Evolutionary conservation across 2,797 vertebrate genomes (phyloP).

Genomic region (Xerus rutilus): DNA sequence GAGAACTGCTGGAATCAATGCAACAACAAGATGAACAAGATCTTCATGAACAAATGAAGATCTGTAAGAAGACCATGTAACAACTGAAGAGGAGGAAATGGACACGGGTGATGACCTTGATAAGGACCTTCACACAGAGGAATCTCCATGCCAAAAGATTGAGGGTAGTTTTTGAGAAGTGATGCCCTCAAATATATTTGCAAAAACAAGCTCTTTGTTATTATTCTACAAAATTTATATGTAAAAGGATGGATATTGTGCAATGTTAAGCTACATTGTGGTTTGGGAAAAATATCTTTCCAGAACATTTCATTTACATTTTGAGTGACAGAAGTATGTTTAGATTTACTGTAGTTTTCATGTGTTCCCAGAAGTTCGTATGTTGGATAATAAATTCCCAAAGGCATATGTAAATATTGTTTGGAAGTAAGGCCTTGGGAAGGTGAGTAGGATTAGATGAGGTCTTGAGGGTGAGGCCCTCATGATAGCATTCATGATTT

Average conservation of each 20-base stretch:
- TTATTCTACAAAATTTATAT: not conserved
- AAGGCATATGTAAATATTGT: not conserved
- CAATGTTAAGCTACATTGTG: not conserved
- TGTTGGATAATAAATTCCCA: not conserved
- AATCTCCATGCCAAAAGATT: not conserved
- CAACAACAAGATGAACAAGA: not conserved
- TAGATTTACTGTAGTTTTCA: not conserved
- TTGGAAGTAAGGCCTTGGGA: not conserved
- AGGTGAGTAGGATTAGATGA: not conserved
- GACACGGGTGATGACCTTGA: accelerated
- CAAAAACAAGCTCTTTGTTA: not conserved
- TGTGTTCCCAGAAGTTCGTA: not conserved
- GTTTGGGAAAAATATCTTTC: not conserved
- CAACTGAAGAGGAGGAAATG: not conserved
- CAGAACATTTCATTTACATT: not conserved
- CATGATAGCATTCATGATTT: not conserved
- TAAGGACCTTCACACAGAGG: not conserved
- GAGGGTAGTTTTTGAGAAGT: not conserved
- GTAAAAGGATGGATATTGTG: not conserved
- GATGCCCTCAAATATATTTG: not conserved
- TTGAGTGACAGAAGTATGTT: not conserved
- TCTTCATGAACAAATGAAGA: not conserved
- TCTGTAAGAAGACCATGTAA: not conserved
- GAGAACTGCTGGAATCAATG: not conserved
- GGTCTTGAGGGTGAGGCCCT: not conserved